phyloP scores from a whole-genome alignment of 2,113 vertebrate species.

The Desmodus rotundus region DNA sequence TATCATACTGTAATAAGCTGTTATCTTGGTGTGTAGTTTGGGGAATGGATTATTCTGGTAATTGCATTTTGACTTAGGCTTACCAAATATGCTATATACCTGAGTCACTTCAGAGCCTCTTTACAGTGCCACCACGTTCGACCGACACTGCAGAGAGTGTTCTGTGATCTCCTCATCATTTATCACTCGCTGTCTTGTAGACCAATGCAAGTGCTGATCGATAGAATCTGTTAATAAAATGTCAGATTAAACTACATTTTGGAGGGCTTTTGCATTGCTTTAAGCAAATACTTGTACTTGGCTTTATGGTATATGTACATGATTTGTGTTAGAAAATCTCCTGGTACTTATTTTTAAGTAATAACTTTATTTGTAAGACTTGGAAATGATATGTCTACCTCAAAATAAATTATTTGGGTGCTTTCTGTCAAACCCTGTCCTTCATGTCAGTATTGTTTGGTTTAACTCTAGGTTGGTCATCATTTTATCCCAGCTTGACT shows the following conservation, averaged over 20 bases:
- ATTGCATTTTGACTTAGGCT: conserved; percentile 26
- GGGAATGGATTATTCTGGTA: neutral
- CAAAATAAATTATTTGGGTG: neutral
- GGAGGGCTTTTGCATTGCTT: neutral
- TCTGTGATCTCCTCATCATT: neutral
- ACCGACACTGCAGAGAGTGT: neutral
- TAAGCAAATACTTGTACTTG: neutral
- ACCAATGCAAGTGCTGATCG: neutral
- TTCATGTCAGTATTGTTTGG: neutral
- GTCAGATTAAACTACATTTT: neutral
- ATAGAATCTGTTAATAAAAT: neutral
- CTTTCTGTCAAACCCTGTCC: neutral
- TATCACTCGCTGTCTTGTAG: neutral
- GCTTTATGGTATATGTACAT: neutral
- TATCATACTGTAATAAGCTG: neutral
- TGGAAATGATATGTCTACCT: neutral
- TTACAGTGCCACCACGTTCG: neutral
- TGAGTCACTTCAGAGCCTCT: neutral
- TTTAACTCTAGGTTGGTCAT: conserved; percentile 92
- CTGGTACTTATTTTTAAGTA: neutral
- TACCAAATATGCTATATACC: neutral
- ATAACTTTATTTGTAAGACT: neutral
- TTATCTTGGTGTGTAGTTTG: neutral
- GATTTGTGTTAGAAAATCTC: neutral
- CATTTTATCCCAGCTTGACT: conserved; percentile 98